phyloP scores from a whole-genome alignment of 35 echinoderm and acorn worm species.

The Strongylocentrotus purpuratus region DNA sequence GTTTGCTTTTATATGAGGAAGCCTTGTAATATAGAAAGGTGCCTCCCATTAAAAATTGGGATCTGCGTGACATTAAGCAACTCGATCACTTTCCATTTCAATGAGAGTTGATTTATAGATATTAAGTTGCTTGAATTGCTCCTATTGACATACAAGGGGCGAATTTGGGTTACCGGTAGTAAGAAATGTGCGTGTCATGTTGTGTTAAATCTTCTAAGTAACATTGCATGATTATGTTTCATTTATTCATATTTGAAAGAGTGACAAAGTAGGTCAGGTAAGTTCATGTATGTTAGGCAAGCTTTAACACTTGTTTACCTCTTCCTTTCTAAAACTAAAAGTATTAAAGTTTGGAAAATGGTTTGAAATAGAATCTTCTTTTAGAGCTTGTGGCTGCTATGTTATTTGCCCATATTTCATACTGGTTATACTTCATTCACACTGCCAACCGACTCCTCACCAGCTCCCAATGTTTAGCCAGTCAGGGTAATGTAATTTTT shows the following conservation, averaged over 20 bases:
- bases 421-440: too few relatives aligned
- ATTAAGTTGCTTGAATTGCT: slow-evolving; percentile 1
- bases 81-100: neutral
- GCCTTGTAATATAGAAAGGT: neutral
- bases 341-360: neutral
- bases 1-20: neutral
- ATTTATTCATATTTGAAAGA: neutral
- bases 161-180: neutral
- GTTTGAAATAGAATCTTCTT: neutral
- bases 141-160: neutral
- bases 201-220: neutral
- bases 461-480: too few relatives aligned
- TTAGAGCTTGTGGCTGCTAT: neutral
- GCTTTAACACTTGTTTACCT: neutral
- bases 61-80: neutral
- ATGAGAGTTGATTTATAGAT: slow-evolving; percentile 13
- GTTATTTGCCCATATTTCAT: too few relatives aligned
- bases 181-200: neutral
- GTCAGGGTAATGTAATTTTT: too few relatives aligned
- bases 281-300: neutral
- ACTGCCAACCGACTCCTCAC: too few relatives aligned
- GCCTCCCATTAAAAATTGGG: neutral
- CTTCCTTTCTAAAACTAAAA: neutral
- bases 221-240: neutral
- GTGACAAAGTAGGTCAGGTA: neutral